Percentiles rank a stretch among this genome's conserved stretches.
phyloP scores from a whole-genome alignment of 2,113 vertebrate species.

The Cariama cristata region DNA sequence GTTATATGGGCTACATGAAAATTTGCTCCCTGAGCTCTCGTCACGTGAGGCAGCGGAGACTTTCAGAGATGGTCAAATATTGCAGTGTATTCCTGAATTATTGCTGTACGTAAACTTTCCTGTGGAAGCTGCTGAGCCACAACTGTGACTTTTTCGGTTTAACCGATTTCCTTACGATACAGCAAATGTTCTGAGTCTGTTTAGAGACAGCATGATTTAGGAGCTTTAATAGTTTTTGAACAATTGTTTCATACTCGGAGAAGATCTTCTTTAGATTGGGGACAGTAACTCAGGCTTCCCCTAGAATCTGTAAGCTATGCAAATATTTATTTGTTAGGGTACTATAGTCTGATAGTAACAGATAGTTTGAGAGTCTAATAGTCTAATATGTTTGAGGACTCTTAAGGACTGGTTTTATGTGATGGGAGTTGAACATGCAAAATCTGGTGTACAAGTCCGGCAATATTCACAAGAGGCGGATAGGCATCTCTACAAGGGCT shows the following conservation, averaged over 20 bases:
- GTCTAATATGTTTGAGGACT: neutral
- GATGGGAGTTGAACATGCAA: neutral
- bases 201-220: neutral
- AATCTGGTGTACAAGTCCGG: neutral
- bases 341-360: neutral
- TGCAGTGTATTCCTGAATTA: neutral
- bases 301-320: neutral
- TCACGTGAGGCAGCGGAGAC: neutral
- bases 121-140: neutral
- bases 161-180: neutral
- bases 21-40: neutral
- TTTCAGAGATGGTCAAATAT: neutral
- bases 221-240: neutral
- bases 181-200: neutral
- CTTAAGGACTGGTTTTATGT: neutral
- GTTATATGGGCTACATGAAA: neutral
- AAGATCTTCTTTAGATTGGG: neutral
- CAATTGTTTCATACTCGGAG: neutral
- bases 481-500: neutral
- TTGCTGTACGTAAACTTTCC: neutral
- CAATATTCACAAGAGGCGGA: neutral
- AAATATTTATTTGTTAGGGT: neutral
- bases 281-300: neutral
- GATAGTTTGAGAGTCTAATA: neutral
- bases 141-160: neutral